These are phyloP conservation scores for Diorhabda carinulata DNA, from an alignment of 1,140 invertebrate species.

Conservation along the genomic window DNA sequence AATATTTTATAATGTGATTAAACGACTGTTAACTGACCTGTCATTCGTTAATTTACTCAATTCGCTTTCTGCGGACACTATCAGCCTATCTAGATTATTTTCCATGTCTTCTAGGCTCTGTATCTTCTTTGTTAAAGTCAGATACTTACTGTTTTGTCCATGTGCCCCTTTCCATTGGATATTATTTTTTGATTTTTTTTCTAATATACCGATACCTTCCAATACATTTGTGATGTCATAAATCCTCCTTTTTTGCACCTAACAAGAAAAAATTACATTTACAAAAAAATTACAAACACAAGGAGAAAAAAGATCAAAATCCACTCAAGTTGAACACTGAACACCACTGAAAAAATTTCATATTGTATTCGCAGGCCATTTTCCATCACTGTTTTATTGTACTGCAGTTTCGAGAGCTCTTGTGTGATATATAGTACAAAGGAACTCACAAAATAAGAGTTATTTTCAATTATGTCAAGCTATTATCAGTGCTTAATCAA, in stretches of 20 bases:
- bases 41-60: slow-evolving; percentile 58
- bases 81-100: slow-evolving; percentile 60
- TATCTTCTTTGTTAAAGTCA: slow-evolving; percentile 43
- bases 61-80: slow-evolving; percentile 58
- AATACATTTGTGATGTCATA: slow-evolving; percentile 99
- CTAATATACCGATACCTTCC: slow-evolving; percentile 97
- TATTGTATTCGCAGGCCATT: no score
- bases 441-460: no score
- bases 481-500: no score
- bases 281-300: no score
- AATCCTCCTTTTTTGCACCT: slow-evolving; percentile 89
- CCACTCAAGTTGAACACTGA: no score
- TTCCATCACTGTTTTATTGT: no score
- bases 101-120: slow-evolving; percentile 62
- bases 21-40: slow-evolving; percentile 45
- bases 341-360: no score
- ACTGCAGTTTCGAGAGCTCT: no score
- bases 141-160: slow-evolving; percentile 31
- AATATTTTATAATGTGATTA: no score
- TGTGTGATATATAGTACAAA: no score
- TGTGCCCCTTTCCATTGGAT: slow-evolving; percentile 84
- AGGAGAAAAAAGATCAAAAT: no score
- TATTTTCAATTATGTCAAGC: no score
- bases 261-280: background rate
- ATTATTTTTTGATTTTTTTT: slow-evolving; percentile 97